Conservation (phyloP, 37 sponge, comb jelly and placozoan genomes). For the Geodia barretti region DNA sequence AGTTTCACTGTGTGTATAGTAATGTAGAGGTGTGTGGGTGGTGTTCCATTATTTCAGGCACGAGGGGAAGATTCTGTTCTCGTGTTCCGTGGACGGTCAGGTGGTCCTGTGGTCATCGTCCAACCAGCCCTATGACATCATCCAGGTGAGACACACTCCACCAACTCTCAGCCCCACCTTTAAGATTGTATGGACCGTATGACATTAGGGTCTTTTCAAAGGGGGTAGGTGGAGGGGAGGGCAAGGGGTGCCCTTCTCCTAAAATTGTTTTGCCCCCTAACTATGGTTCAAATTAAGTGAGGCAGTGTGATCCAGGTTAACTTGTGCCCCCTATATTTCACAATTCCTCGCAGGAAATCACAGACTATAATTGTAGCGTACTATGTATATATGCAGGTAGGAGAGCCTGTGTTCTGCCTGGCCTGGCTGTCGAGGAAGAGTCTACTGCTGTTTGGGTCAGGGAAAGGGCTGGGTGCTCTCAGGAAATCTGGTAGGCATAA, state of each 20-base stretch:
- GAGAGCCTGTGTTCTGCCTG: conserved; percentile 22
- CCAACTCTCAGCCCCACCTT: too few species aligned
- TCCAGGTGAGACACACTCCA: conserved; percentile 63
- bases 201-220: too few species aligned
- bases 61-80: conserved; percentile 61
- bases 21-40: too few species aligned
- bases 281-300: too few species aligned
- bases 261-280: too few species aligned
- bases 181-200: too few species aligned
- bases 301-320: too few species aligned
- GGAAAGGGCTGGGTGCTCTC: conserved; percentile 1
- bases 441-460: conserved; percentile 21
- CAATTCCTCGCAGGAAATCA: too few species aligned
- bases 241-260: too few species aligned
- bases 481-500: conserved; percentile 13
- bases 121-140: conserved; percentile 21
- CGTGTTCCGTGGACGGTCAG: conserved; percentile 54
- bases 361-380: neutral
- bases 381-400: neutral
- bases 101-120: conserved; percentile 64
- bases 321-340: too few species aligned
- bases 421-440: conserved; percentile 31
- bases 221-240: too few species aligned
- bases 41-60: conserved; percentile 17
- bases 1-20: conserved; percentile 2